Evolutionary conservation across 1,140 invertebrate genomes (phyloP).

Genomic region (Trichonephila clavipes): DNA sequence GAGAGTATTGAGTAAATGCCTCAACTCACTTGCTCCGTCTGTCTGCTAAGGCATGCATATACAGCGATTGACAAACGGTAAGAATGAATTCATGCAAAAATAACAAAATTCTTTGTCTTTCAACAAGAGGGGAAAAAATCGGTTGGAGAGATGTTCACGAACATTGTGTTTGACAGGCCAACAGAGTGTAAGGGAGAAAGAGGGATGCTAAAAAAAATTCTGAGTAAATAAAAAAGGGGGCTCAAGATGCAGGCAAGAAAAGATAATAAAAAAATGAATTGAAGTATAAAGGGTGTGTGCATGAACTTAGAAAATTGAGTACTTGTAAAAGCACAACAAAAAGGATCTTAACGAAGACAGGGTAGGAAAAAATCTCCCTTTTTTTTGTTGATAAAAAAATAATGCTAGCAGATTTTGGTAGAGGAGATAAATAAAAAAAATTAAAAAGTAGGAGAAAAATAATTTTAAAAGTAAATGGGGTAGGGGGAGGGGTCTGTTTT

Average conservation of each 20-base stretch:
- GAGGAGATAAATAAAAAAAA: background rate
- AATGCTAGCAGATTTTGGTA: background rate
- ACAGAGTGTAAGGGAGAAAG: background rate
- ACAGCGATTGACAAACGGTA: background rate
- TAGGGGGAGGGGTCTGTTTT: background rate
- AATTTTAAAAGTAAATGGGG: background rate
- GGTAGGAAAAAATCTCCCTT: background rate
- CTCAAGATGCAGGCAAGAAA: background rate
- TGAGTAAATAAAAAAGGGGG: background rate
- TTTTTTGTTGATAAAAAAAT: background rate
- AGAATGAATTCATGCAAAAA: background rate
- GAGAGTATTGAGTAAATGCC: background rate
- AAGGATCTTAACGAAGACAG: constrained; percentile 5
- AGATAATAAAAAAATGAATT: background rate
- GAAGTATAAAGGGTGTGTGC: background rate
- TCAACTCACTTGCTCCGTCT: background rate
- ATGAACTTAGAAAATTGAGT: constrained; percentile 27
- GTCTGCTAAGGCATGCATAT: background rate
- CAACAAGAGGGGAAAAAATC: background rate
- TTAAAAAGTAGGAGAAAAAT: background rate
- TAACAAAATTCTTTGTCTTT: background rate
- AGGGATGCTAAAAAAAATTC: background rate
- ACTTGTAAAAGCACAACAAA: constrained; percentile 28
- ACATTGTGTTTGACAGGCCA: constrained; percentile 29
- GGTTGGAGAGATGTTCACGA: constrained; percentile 4